A percentile compares a stretch with the other conserved stretches of the same genome.
phyloP scores from a whole-genome alignment of 1,140 invertebrate species.

The Sycophaga agraensis region DNA sequence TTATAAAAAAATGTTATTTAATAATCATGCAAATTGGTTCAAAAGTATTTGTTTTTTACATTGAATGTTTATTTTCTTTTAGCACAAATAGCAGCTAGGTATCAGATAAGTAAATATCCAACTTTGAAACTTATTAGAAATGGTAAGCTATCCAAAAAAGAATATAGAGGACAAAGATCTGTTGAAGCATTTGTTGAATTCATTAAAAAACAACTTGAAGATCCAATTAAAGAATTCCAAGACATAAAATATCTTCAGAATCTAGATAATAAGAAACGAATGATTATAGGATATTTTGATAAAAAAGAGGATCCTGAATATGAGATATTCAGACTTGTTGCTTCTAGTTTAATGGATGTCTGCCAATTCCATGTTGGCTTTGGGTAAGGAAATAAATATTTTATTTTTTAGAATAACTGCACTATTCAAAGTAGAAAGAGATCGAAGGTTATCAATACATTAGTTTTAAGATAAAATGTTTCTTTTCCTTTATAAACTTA shows the following conservation, averaged over 20 bases:
- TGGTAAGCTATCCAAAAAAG: constrained; percentile 90
- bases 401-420: not conserved
- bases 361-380: constrained; percentile 93
- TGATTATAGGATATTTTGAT: constrained; percentile 93
- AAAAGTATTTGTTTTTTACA: too few species aligned
- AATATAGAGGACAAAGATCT: constrained; percentile 86
- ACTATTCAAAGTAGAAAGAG: too few species aligned
- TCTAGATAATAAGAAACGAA: constrained; percentile 85
- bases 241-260: constrained; percentile 74
- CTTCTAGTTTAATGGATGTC: constrained; percentile 90
- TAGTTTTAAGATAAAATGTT: too few species aligned
- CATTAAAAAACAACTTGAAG: constrained; percentile 86
- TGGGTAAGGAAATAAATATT: constrained; percentile 67
- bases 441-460: too few species aligned
- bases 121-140: constrained; percentile 95
- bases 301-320: constrained; percentile 79
- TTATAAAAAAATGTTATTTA: too few species aligned
- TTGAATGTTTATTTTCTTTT: constrained; percentile 31
- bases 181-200: constrained; percentile 85
- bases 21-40: too few species aligned
- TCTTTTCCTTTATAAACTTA: not conserved
- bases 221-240: constrained; percentile 81
- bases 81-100: constrained; percentile 82
- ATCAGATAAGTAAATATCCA: constrained; percentile 98
- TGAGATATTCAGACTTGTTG: constrained; percentile 77